A percentile compares a stretch with the other conserved stretches of the same genome.
phyloP scores from a whole-genome alignment of 2,797 vertebrate genomes.

The Ptychobarbus kaznakovi region DNA sequence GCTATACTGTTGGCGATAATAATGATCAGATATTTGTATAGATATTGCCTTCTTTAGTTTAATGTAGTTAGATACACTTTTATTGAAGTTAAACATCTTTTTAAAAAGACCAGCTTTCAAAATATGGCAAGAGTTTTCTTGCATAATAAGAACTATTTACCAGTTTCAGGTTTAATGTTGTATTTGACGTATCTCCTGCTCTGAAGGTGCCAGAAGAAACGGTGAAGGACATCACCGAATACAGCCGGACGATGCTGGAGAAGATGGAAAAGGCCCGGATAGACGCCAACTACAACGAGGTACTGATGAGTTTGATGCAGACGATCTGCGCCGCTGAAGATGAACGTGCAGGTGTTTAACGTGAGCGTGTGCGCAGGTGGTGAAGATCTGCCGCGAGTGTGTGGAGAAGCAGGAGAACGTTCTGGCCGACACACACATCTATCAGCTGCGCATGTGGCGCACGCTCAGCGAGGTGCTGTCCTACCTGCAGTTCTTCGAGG shows the following conservation, averaged over 20 bases:
- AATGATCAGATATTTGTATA: too few species aligned
- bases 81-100: neutral
- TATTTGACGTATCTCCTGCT: neutral
- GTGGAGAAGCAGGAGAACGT: conserved; percentile 86
- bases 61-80: neutral
- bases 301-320: neutral
- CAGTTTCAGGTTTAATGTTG: neutral
- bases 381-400: conserved; percentile 87
- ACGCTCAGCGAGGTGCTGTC: conserved; percentile 93
- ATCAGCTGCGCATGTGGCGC: conserved; percentile 88
- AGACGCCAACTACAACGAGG: conserved; percentile 89
- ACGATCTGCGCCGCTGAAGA: neutral
- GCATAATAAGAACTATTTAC: neutral
- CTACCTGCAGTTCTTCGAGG: conserved; percentile 91
- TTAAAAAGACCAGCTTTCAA: neutral
- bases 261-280: conserved; percentile 89
- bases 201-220: conserved; percentile 87
- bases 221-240: conserved; percentile 87
- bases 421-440: conserved; percentile 90
- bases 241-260: conserved; percentile 83
- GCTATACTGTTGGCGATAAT: too few species aligned
- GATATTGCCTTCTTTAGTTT: too few species aligned
- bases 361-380: conserved; percentile 77
- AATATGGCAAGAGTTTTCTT: neutral
- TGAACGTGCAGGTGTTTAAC: neutral